Conservation (phyloP, 2,888 invertebrate genomes). For the Nomada fabriciana region DNA sequence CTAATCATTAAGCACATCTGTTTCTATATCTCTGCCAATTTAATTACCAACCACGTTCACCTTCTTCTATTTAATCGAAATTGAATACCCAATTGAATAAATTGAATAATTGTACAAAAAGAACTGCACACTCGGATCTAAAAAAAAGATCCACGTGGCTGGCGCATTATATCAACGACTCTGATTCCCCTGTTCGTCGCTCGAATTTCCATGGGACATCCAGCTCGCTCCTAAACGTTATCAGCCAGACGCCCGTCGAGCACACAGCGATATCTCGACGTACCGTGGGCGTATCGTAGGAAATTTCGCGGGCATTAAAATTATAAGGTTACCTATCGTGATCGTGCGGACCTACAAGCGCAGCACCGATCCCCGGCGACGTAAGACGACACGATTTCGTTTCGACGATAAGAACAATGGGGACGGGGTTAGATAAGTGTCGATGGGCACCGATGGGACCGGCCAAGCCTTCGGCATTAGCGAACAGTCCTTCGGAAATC, state of each 20-base stretch:
- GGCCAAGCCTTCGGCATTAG: conserved; percentile 61
- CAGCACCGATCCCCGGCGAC: neutral
- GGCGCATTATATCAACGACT: no score
- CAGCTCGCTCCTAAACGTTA: neutral
- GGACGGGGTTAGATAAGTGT: neutral
- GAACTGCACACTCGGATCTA: no score
- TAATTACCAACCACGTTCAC: no score
- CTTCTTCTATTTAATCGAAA: no score
- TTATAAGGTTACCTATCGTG: conserved; percentile 12
- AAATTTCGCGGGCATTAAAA: conserved; percentile 36
- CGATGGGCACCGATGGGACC: conserved; percentile 30
- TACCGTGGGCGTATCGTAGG: conserved; percentile 32
- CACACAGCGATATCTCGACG: conserved; percentile 2
- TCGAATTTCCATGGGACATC: neutral
- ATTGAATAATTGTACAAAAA: no score
- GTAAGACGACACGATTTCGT: neutral
- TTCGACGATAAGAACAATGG: conserved; percentile 25
- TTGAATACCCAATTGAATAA: no score
- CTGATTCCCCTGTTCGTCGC: no score
- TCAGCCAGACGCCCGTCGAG: conserved; percentile 1
- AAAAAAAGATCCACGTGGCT: no score
- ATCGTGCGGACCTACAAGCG: neutral
- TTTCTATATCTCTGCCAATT: no score
- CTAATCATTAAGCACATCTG: no score
- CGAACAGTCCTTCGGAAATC: conserved; percentile 76